These are phyloP conservation scores for Aphis craccivora DNA, from an alignment of 1,140 invertebrate species.

Conservation along the genomic window DNA sequence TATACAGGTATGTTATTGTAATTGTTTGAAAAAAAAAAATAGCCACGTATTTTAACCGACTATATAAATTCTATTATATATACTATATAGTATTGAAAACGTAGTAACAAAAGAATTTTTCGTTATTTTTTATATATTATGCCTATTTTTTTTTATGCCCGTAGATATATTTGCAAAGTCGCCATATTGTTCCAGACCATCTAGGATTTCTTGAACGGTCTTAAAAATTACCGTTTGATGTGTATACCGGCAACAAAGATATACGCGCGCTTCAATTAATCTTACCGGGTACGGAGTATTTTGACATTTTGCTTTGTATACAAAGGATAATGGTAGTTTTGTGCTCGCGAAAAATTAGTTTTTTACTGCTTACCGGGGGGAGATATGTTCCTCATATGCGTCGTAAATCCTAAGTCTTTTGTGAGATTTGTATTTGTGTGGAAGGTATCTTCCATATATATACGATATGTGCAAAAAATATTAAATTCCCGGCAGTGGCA, in stretches of 20 bases:
- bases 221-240: neutral
- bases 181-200: neutral
- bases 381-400: neutral
- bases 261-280: neutral
- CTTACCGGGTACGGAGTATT: neutral
- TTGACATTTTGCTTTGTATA: neutral
- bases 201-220: neutral
- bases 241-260: neutral
- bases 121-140: neutral
- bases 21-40: neutral
- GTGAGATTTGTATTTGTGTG: neutral
- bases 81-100: neutral
- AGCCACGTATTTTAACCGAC: neutral
- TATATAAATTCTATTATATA: neutral
- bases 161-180: neutral
- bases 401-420: conserved; percentile 24
- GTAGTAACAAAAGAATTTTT: neutral
- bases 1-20: neutral
- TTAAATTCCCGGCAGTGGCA: neutral
- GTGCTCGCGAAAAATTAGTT: neutral
- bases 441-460: neutral
- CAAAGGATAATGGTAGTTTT: neutral
- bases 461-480: conserved; percentile 8
- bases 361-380: neutral
- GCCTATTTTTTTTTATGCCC: neutral